These are phyloP conservation scores for Amphiduros pacificus DNA, from an alignment of 2,888 invertebrate genomes.

Conservation along the genomic window DNA sequence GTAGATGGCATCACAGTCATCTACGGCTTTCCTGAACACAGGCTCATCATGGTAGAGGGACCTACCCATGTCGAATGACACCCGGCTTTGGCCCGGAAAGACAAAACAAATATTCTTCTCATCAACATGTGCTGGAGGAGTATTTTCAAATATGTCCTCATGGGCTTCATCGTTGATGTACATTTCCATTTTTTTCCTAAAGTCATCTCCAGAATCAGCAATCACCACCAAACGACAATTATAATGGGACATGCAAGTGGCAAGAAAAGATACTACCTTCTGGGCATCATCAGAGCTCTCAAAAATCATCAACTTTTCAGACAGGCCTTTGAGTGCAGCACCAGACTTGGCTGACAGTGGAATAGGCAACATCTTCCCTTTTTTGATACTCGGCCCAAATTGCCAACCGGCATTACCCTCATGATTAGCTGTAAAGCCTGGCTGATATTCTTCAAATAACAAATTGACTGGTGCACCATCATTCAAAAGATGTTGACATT, in stretches of 20 bases:
- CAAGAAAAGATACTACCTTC: conserved; percentile 16
- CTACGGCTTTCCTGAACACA: conserved; percentile 17
- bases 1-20: conserved; percentile 18
- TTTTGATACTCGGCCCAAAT: conserved; percentile 7
- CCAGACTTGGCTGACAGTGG: conserved; percentile 22
- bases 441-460: conserved; percentile 23
- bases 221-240: conserved; percentile 13
- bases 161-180: conserved; percentile 11
- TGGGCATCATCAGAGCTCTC: conserved; percentile 19
- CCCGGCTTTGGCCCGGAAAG: conserved; percentile 27
- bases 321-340: conserved; percentile 16
- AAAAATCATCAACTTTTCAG: conserved; percentile 14
- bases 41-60: conserved; percentile 21
- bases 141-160: conserved; percentile 16
- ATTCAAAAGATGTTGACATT: no score
- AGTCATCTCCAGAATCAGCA: conserved; percentile 17
- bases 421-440: background rate
- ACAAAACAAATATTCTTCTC: conserved; percentile 22
- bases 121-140: background rate
- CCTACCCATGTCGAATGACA: conserved; percentile 25
- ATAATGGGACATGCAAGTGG: conserved; percentile 17
- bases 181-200: conserved; percentile 6
- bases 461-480: conserved; percentile 24
- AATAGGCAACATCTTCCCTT: conserved; percentile 12
- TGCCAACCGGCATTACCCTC: conserved; percentile 21